Base-by-base conservation (phyloP, 2,113 vertebrate species). In the Serinus canaria region DNA sequence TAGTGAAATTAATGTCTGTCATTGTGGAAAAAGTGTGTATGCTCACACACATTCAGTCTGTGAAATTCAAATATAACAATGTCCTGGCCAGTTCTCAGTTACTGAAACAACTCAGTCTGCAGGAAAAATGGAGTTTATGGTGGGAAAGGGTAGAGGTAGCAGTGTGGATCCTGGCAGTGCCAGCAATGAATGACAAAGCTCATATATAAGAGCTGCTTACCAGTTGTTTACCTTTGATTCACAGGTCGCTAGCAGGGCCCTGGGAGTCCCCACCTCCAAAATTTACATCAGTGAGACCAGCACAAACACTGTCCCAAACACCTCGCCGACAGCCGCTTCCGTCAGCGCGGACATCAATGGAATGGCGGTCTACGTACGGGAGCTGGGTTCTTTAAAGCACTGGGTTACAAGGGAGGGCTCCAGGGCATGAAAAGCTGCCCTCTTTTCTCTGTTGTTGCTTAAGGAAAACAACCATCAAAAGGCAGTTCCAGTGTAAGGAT, bases 241-340 rank as follows among this genome's bases (percentile, higher is more conserved):
- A 10, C 97, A 99, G 99, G 98, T 99, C 70, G 99, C 99, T 92
- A 99, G 99, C 97, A 98, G 93, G 66, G 97, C 97, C 52, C 97
- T 99, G 91, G 98, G 98, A 52, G 97, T 99, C 41, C 97, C 99
- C 44, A 97, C 77, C 44, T 98, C 98, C 70, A 98, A 98, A 97
- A 99, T 99, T 76, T 96, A 98, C 93, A 99, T 99, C 97, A 98
- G 98, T 10, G 99, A 99, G 97, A 99, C 99, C 6, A 99, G 99
- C 97, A 99, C 99, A n/a, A 99, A 97, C 92, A 99, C 99, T 0
- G 99, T 99, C 21, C 98, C 99, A 59, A 99, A 99, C 64, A 97
- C 99, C 20, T 99, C 99, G 66, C 98, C 99, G 0, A 99, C 99
- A 0, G 99, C 99, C 0, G 99, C 99, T 28, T 99, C 99, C 0